Conservation (phyloP, 2,888 invertebrate species). For the Lasioglossum zephyrum region DNA sequence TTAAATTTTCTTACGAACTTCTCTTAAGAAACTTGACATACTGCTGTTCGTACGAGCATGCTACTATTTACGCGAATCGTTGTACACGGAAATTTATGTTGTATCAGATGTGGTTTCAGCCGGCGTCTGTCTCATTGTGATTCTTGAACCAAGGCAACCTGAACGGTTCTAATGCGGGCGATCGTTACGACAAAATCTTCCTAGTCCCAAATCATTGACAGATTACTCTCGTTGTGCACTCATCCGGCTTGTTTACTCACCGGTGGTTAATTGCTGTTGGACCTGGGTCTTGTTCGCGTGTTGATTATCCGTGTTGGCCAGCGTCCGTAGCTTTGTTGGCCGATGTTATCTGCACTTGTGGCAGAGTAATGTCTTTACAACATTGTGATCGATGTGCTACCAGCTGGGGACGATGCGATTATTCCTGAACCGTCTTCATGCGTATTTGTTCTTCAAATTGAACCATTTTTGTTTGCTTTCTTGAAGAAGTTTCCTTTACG, state of each 20-base stretch:
- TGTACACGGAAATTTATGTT: background rate
- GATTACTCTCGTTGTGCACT: conserved; percentile 27
- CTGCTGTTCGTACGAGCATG: background rate
- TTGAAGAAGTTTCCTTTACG: background rate
- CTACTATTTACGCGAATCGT: background rate
- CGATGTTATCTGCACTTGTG: conserved; percentile 29
- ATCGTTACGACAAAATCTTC: background rate
- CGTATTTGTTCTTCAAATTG: background rate
- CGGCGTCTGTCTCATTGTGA: background rate
- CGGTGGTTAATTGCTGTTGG: conserved; percentile 14
- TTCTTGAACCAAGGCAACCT: background rate
- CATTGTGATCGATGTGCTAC: conserved; percentile 11
- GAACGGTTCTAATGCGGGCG: background rate
- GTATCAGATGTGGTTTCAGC: background rate
- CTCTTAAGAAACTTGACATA: background rate
- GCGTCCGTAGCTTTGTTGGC: conserved; percentile 34
- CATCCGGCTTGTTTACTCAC: conserved; percentile 45
- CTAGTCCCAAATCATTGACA: conserved; percentile 29
- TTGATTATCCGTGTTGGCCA: conserved; percentile 27
- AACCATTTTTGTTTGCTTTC: background rate
- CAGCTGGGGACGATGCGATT: background rate
- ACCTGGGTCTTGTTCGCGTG: conserved; percentile 20
- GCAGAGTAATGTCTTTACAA: conserved; percentile 1
- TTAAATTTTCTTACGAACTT: background rate
- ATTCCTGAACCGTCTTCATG: background rate